Conservation (phyloP, 2,888 invertebrate genomes). For the Scaeva pyrastri region DNA sequence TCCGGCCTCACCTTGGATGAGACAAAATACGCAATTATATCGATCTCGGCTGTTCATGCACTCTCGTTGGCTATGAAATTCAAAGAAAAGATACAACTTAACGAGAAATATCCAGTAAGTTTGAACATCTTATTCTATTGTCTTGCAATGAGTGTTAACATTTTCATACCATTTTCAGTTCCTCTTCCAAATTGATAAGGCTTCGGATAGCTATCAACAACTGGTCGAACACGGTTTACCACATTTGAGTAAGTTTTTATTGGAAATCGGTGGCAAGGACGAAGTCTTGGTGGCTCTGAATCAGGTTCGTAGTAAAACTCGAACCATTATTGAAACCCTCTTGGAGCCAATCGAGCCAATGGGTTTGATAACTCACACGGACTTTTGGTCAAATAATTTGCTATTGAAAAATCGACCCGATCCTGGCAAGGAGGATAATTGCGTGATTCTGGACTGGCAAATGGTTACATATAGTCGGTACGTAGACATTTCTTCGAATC, state of each 20-base stretch:
- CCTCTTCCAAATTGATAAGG: slow-evolving; percentile 90
- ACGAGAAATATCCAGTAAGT: slow-evolving; percentile 78
- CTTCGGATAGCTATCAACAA: slow-evolving; percentile 92
- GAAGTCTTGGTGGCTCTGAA: slow-evolving; percentile 87
- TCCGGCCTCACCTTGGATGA: slow-evolving; percentile 83
- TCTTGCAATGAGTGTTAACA: neutral
- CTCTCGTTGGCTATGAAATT: slow-evolving; percentile 88
- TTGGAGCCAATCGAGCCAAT: slow-evolving; percentile 89
- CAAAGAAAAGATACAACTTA: slow-evolving; percentile 82
- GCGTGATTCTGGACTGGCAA: slow-evolving; percentile 92
- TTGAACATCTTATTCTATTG: neutral
- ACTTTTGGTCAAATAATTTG: slow-evolving; percentile 93
- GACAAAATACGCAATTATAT: slow-evolving; percentile 88
- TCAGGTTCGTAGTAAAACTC: slow-evolving; percentile 87
- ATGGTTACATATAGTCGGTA: slow-evolving; percentile 90
- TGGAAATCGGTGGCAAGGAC: slow-evolving; percentile 87
- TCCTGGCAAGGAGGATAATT: slow-evolving; percentile 84
- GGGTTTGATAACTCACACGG: slow-evolving; percentile 91
- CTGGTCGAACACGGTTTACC: slow-evolving; percentile 91
- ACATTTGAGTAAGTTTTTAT: slow-evolving; percentile 89
- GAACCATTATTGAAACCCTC: slow-evolving; percentile 89
- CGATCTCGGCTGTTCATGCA: slow-evolving; percentile 90
- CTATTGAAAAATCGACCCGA: slow-evolving; percentile 86
- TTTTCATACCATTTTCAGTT: slow-evolving; percentile 82
- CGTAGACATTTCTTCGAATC: neutral